Evolutionary conservation across 2,113 vertebrate genomes (phyloP).

Genomic region (Equus quagga): DNA sequence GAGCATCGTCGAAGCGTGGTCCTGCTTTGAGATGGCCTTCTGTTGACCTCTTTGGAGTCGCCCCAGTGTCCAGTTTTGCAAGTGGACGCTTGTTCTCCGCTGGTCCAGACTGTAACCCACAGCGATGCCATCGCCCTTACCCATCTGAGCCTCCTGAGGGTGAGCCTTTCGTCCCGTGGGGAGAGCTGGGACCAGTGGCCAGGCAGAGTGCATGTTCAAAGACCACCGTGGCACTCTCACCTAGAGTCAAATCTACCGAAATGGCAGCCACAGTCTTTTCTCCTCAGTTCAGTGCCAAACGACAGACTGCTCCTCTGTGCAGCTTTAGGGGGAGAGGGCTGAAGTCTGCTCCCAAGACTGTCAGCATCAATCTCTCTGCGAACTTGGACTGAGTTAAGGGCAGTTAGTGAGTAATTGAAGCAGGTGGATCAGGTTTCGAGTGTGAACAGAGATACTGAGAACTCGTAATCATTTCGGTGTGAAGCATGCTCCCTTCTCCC

Average conservation of each 20-base stretch:
- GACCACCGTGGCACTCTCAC: background rate
- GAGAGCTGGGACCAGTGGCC: background rate
- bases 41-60: background rate
- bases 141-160: background rate
- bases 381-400: background rate
- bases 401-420: background rate
- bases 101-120: background rate
- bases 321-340: no score
- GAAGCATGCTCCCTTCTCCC: background rate
- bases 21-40: fast-evolving
- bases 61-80: background rate
- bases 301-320: background rate
- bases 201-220: background rate
- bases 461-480: background rate
- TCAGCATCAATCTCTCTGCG: background rate
- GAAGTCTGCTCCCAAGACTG: background rate
- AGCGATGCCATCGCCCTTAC: background rate
- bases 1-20: no score
- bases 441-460: background rate
- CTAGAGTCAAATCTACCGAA: background rate
- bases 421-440: background rate
- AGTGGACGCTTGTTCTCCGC: background rate
- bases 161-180: background rate
- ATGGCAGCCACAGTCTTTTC: background rate
- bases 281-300: background rate